Evolutionary conservation across 2,113 vertebrate genomes (phyloP).

Genomic region (Coturnix japonica): DNA sequence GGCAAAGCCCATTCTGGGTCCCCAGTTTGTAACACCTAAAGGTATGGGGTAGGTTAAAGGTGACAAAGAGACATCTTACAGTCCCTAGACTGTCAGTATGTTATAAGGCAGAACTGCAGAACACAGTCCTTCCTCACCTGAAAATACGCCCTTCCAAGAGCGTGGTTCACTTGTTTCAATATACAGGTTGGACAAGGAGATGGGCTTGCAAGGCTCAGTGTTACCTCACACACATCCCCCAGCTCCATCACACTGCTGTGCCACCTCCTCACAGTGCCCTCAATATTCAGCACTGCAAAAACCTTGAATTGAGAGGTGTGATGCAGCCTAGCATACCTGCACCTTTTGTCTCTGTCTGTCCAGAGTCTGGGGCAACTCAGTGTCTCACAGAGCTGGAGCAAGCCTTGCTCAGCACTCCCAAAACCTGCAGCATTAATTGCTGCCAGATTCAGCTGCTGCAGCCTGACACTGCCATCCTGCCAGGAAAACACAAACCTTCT

Average conservation of each 20-base stretch:
- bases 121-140: background rate
- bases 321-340: too few species aligned
- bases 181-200: background rate
- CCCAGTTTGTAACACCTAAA: background rate
- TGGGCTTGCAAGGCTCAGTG: background rate
- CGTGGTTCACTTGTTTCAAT: background rate
- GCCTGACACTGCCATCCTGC: background rate
- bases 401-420: background rate
- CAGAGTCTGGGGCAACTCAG: background rate
- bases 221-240: background rate
- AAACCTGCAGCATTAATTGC: background rate
- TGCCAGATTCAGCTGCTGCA: rapidly evolving
- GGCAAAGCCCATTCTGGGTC: background rate
- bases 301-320: background rate
- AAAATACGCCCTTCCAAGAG: background rate
- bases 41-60: background rate
- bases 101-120: background rate
- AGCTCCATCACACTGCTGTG: background rate
- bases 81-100: background rate
- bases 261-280: background rate
- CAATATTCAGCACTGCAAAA: background rate
- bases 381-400: background rate
- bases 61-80: background rate
- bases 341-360: background rate
- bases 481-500: background rate